Conservation (phyloP, 92 coral and sea anemone species). For the Epizoanthus rinbou region DNA sequence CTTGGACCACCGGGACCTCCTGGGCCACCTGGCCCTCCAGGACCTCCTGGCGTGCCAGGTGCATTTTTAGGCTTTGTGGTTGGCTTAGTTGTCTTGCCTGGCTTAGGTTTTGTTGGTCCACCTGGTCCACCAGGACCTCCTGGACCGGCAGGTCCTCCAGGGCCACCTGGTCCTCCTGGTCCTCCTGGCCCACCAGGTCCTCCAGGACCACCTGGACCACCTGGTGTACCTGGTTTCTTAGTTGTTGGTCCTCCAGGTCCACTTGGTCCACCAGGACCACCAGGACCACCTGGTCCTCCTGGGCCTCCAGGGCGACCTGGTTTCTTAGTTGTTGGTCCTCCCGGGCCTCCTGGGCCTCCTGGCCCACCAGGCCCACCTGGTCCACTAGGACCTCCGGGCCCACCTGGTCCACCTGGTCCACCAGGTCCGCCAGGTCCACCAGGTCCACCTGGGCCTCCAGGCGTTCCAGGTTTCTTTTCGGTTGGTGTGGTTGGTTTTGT, state of each 20-base stretch:
- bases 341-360: slow-evolving; percentile 92
- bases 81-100: slow-evolving; percentile 74
- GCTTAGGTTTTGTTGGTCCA: slow-evolving; percentile 76
- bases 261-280: slow-evolving; percentile 78
- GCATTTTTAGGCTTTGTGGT: slow-evolving; percentile 47
- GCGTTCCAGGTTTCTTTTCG: slow-evolving; percentile 67
- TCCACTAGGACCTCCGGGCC: slow-evolving; percentile 61
- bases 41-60: slow-evolving; percentile 57
- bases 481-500: slow-evolving; percentile 71
- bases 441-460: slow-evolving; percentile 71
- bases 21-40: slow-evolving; percentile 67
- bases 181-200: slow-evolving; percentile 83
- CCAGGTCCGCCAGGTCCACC: slow-evolving; percentile 62
- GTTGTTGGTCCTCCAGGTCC: slow-evolving; percentile 69
- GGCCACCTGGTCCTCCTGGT: slow-evolving; percentile 75
- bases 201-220: slow-evolving; percentile 69
- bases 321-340: slow-evolving; percentile 69
- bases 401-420: slow-evolving; percentile 64
- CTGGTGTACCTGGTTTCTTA: slow-evolving; percentile 24
- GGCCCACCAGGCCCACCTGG: slow-evolving; percentile 78
- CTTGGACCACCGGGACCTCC: slow-evolving; percentile 79
- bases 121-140: slow-evolving; percentile 86
- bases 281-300: slow-evolving; percentile 73
- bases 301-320: slow-evolving; percentile 82
- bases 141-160: slow-evolving; percentile 63